phyloP scores from a whole-genome alignment of 2,797 vertebrate genomes.

The Echiichthys vipera region DNA sequence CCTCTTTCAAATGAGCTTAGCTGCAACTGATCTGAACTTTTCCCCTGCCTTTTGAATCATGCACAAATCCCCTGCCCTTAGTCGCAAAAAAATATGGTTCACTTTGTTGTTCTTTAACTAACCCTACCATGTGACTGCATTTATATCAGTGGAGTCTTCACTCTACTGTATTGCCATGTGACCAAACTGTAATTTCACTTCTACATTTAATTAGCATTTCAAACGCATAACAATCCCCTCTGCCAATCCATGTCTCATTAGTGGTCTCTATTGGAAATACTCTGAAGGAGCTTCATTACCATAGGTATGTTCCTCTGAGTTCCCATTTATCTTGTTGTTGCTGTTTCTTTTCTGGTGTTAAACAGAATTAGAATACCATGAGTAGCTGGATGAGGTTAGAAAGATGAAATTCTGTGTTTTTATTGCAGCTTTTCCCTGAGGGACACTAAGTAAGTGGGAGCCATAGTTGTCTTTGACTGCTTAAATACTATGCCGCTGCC shows the following conservation, averaged over 20 bases:
- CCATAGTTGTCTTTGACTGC: conserved; percentile 23
- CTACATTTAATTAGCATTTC: conserved; percentile 85
- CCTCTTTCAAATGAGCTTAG: conserved; percentile 28
- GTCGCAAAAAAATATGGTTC: background rate
- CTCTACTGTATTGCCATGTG: conserved; percentile 65
- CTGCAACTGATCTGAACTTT: conserved; percentile 17
- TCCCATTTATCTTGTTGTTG: conserved; percentile 57
- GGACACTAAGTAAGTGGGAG: conserved; percentile 19
- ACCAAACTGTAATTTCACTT: conserved; percentile 75
- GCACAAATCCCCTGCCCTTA: background rate
- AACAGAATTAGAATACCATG: conserved; percentile 66
- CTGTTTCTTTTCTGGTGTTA: conserved; percentile 57
- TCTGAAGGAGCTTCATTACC: conserved; percentile 77
- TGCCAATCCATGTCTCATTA: conserved; percentile 81
- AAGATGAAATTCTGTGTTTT: conserved; percentile 59
- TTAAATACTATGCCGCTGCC: conserved; percentile 20
- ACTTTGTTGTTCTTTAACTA: conserved; percentile 33
- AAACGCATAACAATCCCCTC: conserved; percentile 79
- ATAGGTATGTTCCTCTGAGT: conserved; percentile 70
- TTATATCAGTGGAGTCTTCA: conserved; percentile 39
- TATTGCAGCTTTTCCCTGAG: conserved; percentile 8
- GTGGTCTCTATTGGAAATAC: conserved; percentile 69
- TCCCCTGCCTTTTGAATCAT: conserved; percentile 5
- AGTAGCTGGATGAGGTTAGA: conserved; percentile 45
- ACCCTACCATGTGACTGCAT: conserved; percentile 27